These are phyloP conservation scores for Apoderus coryli DNA, from an alignment of 2,888 invertebrate species.

Conservation along the genomic window DNA sequence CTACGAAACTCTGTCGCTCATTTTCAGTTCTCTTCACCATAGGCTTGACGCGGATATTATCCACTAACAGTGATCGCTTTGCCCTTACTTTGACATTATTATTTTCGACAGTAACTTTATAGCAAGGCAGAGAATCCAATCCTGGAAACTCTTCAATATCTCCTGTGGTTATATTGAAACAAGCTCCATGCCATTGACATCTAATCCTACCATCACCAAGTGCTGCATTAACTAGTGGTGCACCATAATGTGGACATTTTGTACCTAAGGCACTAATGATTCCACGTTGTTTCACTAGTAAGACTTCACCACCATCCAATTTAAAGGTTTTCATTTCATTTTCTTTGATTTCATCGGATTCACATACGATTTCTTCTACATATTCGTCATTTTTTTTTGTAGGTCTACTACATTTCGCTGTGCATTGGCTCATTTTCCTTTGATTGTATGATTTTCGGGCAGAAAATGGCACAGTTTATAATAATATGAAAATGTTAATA, in stretches of 20 bases:
- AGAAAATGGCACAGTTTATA: too few species aligned
- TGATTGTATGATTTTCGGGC: too few species aligned
- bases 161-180: conserved; percentile 77
- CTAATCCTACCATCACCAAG: conserved; percentile 71
- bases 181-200: conserved; percentile 97
- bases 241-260: conserved; percentile 91
- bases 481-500: too few species aligned
- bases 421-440: too few species aligned
- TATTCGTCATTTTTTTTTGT: conserved; percentile 35
- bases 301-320: conserved; percentile 55
- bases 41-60: conserved; percentile 48
- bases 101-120: conserved; percentile 45
- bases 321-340: conserved; percentile 71
- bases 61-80: conserved; percentile 40
- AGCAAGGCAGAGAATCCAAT: conserved; percentile 82
- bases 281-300: conserved; percentile 77
- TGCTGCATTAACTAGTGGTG: conserved; percentile 69
- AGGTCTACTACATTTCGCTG: too few species aligned
- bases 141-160: conserved; percentile 98
- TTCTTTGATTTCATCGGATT: conserved; percentile 52
- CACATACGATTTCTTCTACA: conserved; percentile 61
- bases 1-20: conserved; percentile 40
- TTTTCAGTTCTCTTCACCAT: conserved; percentile 38
- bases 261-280: conserved; percentile 70
- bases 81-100: conserved; percentile 56